Base-by-base conservation (phyloP, 2,113 vertebrate genomes). In the Aix galericulata region DNA sequence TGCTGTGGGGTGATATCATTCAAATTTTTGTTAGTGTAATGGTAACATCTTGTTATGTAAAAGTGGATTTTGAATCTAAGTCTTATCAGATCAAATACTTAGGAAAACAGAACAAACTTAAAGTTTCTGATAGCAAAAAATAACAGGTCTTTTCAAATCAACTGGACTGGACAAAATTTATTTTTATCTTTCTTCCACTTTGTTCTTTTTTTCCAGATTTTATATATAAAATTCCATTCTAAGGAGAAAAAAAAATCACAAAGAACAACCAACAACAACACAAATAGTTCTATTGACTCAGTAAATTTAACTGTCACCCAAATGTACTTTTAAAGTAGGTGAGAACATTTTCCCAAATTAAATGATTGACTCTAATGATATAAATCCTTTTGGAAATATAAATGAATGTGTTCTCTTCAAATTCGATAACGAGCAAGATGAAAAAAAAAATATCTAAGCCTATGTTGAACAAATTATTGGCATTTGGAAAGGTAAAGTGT, bases 241-340 rank as follows among this genome's bases (percentile, higher is more conserved):
- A 5, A 82, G 11, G 14, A 53, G 56, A 66, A 52, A 75, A 71
- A 50, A 26, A 26, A 32, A 10, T 16, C 18, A 48, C 46, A 48
- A 48, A 22, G 21, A 48, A 48, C 46, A 48, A 48, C 46, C 48
- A 50, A 6, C 48, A 50, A 50, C 21, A 23, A 50, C 48, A 50
- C 48, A 26, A 3, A 50, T 6, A 26, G 3, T 32, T 84, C 50
- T 55, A 13, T 81, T 94, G n/a, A 63, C 56, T 92, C 69, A 75
- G 27, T 62, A 77, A 74, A 27, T 59, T 75, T 84, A 91, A 95
- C 91, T 91, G 73, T 88, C 87, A 94, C 6, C 17, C 9, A 94
- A 95, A 89, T 71, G 59, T 69, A 75, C 56, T 78, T 94, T 50
- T 59, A 59, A 81, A 83, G 44, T 26, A 53, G n/a, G 74, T 31